Conservation (phyloP, 1,140 invertebrate species). For the Caenorhabditis remanei region DNA sequence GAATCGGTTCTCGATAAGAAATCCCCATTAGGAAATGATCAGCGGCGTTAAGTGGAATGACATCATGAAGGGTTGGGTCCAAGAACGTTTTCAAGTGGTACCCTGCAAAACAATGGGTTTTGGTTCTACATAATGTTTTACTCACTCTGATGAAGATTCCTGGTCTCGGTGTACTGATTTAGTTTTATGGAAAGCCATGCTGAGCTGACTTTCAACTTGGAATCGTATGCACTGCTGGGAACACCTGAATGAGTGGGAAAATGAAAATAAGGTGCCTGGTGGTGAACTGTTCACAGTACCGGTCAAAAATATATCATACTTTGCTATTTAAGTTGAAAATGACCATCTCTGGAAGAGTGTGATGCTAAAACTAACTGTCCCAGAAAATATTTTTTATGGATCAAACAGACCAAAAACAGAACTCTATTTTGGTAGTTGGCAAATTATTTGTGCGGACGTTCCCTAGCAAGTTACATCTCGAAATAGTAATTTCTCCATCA, state of each 20-base stretch:
- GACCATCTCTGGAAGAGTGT: too few species aligned
- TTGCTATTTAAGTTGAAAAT: too few species aligned
- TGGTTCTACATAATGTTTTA: background rate
- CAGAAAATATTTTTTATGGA: too few species aligned
- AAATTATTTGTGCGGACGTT: too few species aligned
- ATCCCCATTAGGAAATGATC: conserved; percentile 57
- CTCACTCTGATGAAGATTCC: conserved; percentile 45
- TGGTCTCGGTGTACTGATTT: conserved; percentile 49
- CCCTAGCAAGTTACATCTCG: too few species aligned
- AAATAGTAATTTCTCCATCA: too few species aligned
- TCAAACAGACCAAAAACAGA: too few species aligned
- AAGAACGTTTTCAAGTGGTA: conserved; percentile 38
- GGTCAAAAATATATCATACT: too few species aligned
- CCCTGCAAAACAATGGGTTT: conserved; percentile 1
- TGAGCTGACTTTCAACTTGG: conserved; percentile 29
- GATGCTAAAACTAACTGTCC: too few species aligned
- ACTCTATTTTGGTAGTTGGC: too few species aligned
- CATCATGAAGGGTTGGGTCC: conserved; percentile 33
- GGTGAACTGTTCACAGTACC: too few species aligned
- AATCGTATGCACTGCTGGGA: conserved; percentile 15
- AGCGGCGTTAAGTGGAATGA: background rate
- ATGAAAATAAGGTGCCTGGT: too few species aligned
- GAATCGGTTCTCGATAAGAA: conserved; percentile 40
- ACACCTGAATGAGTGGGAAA: conserved; percentile 27
- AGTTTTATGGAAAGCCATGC: conserved; percentile 49